Base-by-base conservation (phyloP, 2,797 vertebrate species). In the Mus caroli region DNA sequence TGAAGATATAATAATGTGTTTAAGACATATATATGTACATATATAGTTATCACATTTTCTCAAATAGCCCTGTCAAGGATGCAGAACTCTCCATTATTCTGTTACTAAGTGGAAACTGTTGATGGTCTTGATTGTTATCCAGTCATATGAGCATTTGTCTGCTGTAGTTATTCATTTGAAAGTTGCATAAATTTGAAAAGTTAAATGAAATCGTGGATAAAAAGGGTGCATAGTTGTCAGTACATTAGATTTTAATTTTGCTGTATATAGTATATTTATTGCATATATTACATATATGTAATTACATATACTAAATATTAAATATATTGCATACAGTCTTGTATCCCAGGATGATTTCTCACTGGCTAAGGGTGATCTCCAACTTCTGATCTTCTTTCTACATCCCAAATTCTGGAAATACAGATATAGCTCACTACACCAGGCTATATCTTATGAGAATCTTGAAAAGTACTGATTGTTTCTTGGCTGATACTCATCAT, bases 141-240 rank as follows among this genome's bases (percentile, higher is more conserved):
- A 71, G 76, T 96, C 62, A 26, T 19, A 24, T 56, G 52, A 92
- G 69, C 54, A 84, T 78, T 90, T 85, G 3, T 92, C 67, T 94
- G 82, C 43, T 84, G 20, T 14, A 89, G 3, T 85, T 54, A 7
- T 90, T 95, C 86, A 90, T 90, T 90, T 92, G 15, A 88, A 87
- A 96, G 94, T 94, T 76, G 64, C 14, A 84, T 50, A 85, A 84
- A 94, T 95, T 94, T 80, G 90, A 96, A 22, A 96, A 95, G 92
- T 78, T 85, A 79, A 94, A 64, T 89, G 83, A 60, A 89, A 67
- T 92, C 60, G 43, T 26, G 86, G 31, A 67, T 84, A 54, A 19
- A 52, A n/a, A 64, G 79, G 43, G 9, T 87, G 17, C 50, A 88
- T 13, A 5, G 80, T 91, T 97, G 24, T 91, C 71, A 54, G 37